phyloP scores from a whole-genome alignment of 2,888 invertebrate species.

The Eristalinus sepulchralis region DNA sequence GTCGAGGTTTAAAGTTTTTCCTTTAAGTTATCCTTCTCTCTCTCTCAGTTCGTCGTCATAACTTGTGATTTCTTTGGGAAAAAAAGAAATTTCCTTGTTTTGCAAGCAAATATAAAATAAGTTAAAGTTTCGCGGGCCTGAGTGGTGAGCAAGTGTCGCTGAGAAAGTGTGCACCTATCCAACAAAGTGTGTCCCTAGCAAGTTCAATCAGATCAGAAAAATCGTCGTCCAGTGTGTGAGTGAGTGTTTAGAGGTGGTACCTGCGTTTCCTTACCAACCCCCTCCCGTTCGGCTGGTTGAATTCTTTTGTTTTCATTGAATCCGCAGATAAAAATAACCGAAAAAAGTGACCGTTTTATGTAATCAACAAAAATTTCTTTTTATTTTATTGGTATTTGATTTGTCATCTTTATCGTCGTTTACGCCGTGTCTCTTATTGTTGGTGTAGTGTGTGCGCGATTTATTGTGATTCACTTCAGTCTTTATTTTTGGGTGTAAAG shows the following conservation, averaged over 20 bases:
- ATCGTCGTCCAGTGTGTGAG: background rate
- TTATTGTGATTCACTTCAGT: conserved; percentile 42
- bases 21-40: background rate
- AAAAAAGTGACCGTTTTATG: conserved; percentile 67
- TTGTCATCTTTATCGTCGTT: conserved; percentile 30
- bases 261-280: conserved; percentile 2
- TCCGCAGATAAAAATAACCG: conserved; percentile 63
- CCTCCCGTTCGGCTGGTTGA: background rate
- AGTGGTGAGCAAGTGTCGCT: conserved; percentile 12
- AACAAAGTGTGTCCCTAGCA: background rate
- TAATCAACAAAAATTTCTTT: conserved; percentile 43
- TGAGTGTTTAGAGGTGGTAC: background rate
- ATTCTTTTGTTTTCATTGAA: conserved; percentile 22
- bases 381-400: conserved; percentile 11
- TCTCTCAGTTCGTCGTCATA: conserved; percentile 19
- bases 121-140: background rate
- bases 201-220: background rate
- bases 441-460: conserved; percentile 50
- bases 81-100: conserved; percentile 60
- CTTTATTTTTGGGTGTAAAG: conserved; percentile 8
- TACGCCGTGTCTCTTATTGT: conserved; percentile 13
- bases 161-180: conserved; percentile 6
- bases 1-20: conserved; percentile 39
- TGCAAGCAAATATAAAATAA: conserved; percentile 11
- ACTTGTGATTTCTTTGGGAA: conserved; percentile 54